Conservation (phyloP, 2,888 invertebrate genomes). For the Ophion obscuratus region DNA sequence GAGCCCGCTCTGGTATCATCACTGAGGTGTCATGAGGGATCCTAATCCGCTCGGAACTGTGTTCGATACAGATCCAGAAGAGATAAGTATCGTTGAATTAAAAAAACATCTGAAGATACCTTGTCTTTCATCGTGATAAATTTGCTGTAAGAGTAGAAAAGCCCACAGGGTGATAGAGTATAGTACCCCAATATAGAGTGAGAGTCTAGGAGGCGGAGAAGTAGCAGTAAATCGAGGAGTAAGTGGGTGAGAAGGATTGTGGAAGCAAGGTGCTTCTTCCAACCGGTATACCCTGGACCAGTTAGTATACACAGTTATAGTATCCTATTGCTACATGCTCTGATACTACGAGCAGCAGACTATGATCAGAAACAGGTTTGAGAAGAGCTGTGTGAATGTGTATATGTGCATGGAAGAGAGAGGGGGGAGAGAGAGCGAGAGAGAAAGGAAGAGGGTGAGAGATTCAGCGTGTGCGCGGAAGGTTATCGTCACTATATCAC, state of each 20-base stretch:
- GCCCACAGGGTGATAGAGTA: constrained; percentile 18
- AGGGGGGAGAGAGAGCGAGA: constrained; percentile 1
- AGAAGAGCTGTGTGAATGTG: not conserved
- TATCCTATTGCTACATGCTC: constrained; percentile 14
- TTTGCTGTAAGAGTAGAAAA: constrained; percentile 27
- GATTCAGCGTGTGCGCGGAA: constrained; percentile 62
- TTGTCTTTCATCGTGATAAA: constrained; percentile 3
- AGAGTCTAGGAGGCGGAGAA: constrained; percentile 35
- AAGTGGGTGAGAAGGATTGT: constrained; percentile 78
- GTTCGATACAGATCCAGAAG: constrained; percentile 11
- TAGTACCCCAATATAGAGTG: constrained; percentile 35
- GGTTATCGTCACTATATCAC: constrained; percentile 80
- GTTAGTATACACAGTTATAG: constrained; percentile 42
- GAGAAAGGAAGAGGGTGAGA: constrained; percentile 67
- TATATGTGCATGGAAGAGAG: constrained; percentile 8
- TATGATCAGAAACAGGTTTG: constrained; percentile 27
- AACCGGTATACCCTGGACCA: constrained; percentile 25
- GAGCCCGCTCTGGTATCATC: not conserved
- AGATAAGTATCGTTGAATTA: constrained; percentile 16
- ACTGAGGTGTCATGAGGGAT: constrained; percentile 6
- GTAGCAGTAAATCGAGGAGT: constrained; percentile 68
- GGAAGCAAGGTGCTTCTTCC: constrained; percentile 55
- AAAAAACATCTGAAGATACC: constrained; percentile 24
- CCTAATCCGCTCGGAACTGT: constrained; percentile 9
- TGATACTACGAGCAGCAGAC: constrained; percentile 34